These are phyloP conservation scores for Caenorhabditis sp. DNA, from an alignment of 2,888 invertebrate species.

Conservation along the genomic window DNA sequence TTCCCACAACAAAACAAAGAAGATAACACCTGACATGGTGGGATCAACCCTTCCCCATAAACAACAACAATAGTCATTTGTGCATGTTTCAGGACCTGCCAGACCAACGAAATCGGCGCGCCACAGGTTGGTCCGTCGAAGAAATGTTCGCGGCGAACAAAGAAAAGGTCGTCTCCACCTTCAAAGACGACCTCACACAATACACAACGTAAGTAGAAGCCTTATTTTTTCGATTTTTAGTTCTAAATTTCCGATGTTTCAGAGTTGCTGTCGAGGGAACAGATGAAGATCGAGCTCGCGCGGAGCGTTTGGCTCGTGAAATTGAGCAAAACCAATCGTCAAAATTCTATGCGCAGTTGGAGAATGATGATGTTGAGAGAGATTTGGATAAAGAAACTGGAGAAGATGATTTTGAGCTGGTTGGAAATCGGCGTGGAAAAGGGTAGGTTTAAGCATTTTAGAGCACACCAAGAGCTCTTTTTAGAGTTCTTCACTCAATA, in stretches of 20 bases:
- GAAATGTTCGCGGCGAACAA: conserved; percentile 97
- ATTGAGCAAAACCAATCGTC: conserved; percentile 87
- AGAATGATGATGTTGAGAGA: conserved; percentile 78
- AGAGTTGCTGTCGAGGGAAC: conserved; percentile 82
- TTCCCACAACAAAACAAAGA: too few relatives aligned
- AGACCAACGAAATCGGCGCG: conserved; percentile 17
- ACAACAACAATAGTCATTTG: too few relatives aligned
- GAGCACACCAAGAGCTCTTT: too few relatives aligned
- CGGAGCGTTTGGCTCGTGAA: conserved; percentile 88
- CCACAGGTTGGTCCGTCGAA: conserved; percentile 89
- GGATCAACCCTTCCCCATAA: too few relatives aligned
- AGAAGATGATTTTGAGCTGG: conserved; percentile 38
- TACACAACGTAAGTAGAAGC: conserved; percentile 80
- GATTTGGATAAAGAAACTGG: conserved; percentile 61
- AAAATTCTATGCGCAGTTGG: conserved; percentile 83
- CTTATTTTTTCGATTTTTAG: neutral
- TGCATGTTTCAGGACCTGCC: conserved; percentile 5
- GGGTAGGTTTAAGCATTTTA: conserved; percentile 8
- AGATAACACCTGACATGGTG: too few relatives aligned
- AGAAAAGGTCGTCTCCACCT: conserved; percentile 87
- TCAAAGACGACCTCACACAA: conserved; percentile 87
- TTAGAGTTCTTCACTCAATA: too few relatives aligned
- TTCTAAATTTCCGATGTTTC: too few relatives aligned
- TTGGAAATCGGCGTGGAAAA: conserved; percentile 15
- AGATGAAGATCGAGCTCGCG: conserved; percentile 87